phyloP scores from a whole-genome alignment of 30 jellyfish, hydroid and myxozoan genomes.

The Pelagia noctiluca region DNA sequence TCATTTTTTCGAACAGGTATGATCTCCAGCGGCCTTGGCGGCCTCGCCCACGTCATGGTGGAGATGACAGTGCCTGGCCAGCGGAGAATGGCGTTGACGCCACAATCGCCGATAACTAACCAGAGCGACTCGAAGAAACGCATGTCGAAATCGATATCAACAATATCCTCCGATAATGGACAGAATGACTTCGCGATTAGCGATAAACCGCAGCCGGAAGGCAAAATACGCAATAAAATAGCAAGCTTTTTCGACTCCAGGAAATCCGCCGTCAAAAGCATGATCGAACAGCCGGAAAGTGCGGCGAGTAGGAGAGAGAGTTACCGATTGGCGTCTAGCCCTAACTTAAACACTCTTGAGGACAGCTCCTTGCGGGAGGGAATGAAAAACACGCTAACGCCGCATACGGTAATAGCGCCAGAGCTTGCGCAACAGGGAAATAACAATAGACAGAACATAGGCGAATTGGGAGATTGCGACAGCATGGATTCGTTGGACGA shows the following conservation, averaged over 20 bases:
- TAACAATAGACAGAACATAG: not conserved
- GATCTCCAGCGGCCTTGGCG: conserved; percentile 76
- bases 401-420: not conserved
- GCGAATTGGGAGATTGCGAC: not conserved
- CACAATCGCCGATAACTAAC: conserved; percentile 67
- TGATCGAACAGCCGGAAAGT: conserved; percentile 18
- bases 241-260: conserved; percentile 30
- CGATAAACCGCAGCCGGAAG: conserved; percentile 12
- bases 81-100: conserved; percentile 79
- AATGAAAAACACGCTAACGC: not conserved
- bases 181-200: not conserved
- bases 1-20: no score
- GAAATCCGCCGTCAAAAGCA: conserved; percentile 33
- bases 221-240: not conserved
- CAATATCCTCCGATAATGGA: conserved; percentile 35
- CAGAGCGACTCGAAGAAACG: conserved; percentile 43
- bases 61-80: conserved; percentile 92
- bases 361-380: not conserved
- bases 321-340: not conserved
- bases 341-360: not conserved
- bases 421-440: not conserved
- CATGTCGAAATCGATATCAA: conserved; percentile 31
- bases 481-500: conserved; percentile 42
- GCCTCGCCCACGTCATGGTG: conserved; percentile 82
- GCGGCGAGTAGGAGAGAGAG: not conserved